phyloP scores from a whole-genome alignment of 2,797 vertebrate species.

The Fistularia tabacaria region DNA sequence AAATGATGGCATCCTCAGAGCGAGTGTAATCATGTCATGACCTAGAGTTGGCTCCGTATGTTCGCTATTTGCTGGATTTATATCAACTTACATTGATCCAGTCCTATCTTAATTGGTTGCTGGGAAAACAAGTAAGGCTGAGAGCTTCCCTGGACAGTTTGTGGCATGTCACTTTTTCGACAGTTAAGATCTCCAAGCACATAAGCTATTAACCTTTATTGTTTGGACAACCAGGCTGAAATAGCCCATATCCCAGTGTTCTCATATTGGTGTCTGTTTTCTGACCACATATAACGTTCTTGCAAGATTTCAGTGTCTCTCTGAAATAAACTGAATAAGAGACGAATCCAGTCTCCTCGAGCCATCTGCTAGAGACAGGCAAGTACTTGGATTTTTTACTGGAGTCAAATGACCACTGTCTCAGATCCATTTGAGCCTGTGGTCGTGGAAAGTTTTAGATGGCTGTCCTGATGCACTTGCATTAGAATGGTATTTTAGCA shows the following conservation, averaged over 20 bases:
- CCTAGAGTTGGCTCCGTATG: constrained; percentile 30
- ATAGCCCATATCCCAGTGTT: constrained; percentile 41
- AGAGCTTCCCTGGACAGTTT: constrained; percentile 39
- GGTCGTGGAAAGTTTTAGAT: constrained; percentile 41
- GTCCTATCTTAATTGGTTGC: constrained; percentile 38
- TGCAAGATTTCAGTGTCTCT: too few species aligned
- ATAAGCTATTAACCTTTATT: constrained; percentile 69
- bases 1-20: constrained; percentile 12
- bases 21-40: constrained; percentile 29
- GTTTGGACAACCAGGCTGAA: constrained; percentile 51
- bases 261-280: constrained; percentile 41
- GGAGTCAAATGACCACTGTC: too few species aligned
- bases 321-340: too few species aligned
- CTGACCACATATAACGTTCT: not conserved
- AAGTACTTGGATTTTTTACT: too few species aligned
- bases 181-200: constrained; percentile 54
- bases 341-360: too few species aligned
- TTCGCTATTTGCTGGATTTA: constrained; percentile 39
- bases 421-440: constrained; percentile 44
- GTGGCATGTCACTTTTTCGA: constrained; percentile 48
- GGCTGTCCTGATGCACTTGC: constrained; percentile 25
- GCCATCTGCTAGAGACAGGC: too few species aligned
- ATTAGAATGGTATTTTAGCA: constrained; percentile 18
- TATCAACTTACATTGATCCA: constrained; percentile 43
- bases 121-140: constrained; percentile 61